Evolutionary conservation across 2,797 vertebrate species (phyloP).

Genomic region (Thunnus albacares): DNA sequence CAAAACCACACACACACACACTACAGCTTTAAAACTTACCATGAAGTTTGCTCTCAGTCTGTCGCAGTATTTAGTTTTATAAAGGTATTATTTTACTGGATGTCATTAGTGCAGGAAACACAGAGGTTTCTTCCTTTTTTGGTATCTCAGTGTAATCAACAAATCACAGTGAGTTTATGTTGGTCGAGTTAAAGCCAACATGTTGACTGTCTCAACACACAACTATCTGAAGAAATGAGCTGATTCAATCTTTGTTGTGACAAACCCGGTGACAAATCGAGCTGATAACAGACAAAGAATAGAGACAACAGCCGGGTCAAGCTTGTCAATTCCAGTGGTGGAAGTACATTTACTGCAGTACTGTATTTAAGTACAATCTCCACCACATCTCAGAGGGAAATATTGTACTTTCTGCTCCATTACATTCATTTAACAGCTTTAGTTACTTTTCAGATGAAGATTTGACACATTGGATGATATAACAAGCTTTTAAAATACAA

Average conservation of each 20-base stretch:
- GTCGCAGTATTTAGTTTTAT: not conserved
- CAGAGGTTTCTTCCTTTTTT: not conserved
- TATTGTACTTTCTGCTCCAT: too few relatives aligned
- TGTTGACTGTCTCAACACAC: slow-evolving; percentile 21
- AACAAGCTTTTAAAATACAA: too few relatives aligned
- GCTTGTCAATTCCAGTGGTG: not conserved
- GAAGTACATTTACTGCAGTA: too few relatives aligned
- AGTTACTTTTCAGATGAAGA: too few relatives aligned
- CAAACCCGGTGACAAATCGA: not conserved
- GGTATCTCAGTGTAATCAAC: not conserved
- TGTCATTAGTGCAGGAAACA: not conserved
- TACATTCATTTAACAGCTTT: too few relatives aligned
- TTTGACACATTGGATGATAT: too few relatives aligned
- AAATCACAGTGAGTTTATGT: not conserved
- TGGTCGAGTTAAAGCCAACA: slow-evolving; percentile 7
- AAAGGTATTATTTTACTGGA: not conserved
- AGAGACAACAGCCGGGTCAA: not conserved
- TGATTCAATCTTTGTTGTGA: not conserved
- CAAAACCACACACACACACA: not conserved
- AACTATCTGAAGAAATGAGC: slow-evolving; percentile 17
- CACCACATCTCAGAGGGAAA: too few relatives aligned
- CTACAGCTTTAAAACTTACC: not conserved
- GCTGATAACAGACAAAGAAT: not conserved
- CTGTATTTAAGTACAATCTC: too few relatives aligned
- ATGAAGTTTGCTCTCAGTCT: not conserved